These are phyloP conservation scores for Globicephala melas DNA, from an alignment of 2,113 vertebrate species.

Conservation along the genomic window DNA sequence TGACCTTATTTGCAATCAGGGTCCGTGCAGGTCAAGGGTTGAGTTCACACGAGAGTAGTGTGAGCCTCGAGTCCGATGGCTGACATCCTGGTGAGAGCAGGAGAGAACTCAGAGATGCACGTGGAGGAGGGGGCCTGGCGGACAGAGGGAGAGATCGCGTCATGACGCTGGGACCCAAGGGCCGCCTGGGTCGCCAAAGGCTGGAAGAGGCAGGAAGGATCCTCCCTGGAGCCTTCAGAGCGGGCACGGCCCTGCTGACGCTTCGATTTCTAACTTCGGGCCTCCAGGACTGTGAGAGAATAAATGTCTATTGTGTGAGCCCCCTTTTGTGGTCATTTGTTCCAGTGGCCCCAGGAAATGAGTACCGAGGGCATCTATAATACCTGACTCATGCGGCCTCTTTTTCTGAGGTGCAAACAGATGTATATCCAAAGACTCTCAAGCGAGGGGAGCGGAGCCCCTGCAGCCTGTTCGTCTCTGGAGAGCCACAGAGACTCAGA, in stretches of 20 bases:
- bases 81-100: background rate
- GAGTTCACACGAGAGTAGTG: background rate
- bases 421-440: background rate
- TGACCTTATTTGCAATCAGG: background rate
- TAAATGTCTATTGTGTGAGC: background rate
- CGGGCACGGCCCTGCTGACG: background rate
- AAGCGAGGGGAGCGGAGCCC: too few relatives aligned
- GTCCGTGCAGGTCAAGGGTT: background rate
- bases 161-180: background rate
- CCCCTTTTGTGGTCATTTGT: background rate
- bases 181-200: background rate
- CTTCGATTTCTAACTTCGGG: background rate
- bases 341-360: background rate
- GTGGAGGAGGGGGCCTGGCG: background rate
- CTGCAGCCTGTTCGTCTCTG: background rate
- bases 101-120: background rate
- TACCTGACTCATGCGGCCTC: background rate
- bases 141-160: too few relatives aligned
- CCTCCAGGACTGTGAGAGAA: background rate
- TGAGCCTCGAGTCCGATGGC: background rate
- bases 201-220: too few relatives aligned
- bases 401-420: background rate
- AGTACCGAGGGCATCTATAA: background rate
- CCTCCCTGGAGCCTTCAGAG: background rate
- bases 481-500: background rate